A percentile compares a stretch with the other conserved stretches of the same genome.
Conservation (phyloP, 2,888 invertebrate genomes). For the Druceiella hillmani region DNA sequence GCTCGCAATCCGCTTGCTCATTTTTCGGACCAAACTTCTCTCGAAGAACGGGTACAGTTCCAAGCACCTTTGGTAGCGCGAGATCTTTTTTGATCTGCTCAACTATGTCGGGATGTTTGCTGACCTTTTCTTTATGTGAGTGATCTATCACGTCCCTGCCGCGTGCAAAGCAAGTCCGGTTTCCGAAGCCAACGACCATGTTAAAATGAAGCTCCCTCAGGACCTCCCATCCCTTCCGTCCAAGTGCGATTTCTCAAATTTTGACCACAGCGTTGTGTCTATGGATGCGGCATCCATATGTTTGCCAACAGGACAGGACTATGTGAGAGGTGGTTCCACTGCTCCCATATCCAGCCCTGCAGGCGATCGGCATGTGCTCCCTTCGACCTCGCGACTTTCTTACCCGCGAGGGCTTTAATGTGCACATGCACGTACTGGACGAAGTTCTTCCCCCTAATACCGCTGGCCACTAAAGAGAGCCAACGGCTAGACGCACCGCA, state of each 20-base stretch:
- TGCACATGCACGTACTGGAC: conserved; percentile 27
- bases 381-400: conserved; percentile 25
- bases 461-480: too few species aligned
- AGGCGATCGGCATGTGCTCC: conserved; percentile 13
- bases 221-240: conserved; percentile 25
- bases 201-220: conserved; percentile 23
- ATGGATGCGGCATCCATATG: conserved; percentile 29
- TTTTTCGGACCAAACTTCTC: too few species aligned
- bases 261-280: conserved; percentile 28
- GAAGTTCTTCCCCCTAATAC: conserved; percentile 29
- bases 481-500: neutral
- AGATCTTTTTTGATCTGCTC: too few species aligned
- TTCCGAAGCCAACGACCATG: conserved; percentile 27
- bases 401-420: conserved; percentile 29
- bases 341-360: conserved; percentile 25
- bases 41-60: too few species aligned
- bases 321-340: conserved; percentile 27
- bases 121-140: conserved; percentile 24
- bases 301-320: conserved; percentile 29
- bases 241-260: conserved; percentile 22
- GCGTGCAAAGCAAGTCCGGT: conserved; percentile 28
- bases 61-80: too few species aligned
- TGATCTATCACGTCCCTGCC: conserved; percentile 26
- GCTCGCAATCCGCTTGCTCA: too few species aligned
- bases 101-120: conserved; percentile 20